Evolutionary conservation across 2,797 vertebrate species (phyloP).

Genomic region (Hoplostethus atlanticus): DNA sequence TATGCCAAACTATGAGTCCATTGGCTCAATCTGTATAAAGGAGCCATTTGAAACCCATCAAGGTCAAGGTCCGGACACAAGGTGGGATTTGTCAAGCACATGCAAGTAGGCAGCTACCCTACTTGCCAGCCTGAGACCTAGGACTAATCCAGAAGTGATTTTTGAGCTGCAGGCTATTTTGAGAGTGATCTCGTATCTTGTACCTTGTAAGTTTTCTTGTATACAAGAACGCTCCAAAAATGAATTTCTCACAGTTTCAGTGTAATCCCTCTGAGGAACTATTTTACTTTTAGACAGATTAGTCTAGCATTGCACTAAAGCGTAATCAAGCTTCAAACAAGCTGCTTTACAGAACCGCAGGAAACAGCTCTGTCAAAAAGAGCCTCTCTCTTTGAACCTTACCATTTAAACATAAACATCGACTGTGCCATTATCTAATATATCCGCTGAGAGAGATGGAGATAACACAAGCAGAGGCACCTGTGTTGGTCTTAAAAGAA

Average conservation of each 20-base stretch:
- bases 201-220: too few relatives aligned
- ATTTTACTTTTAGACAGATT: not conserved
- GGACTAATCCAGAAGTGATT: slow-evolving; percentile 14
- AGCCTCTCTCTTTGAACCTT: slow-evolving; percentile 64
- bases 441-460: slow-evolving; percentile 58
- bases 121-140: slow-evolving; percentile 15
- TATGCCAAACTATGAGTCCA: not conserved
- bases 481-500: slow-evolving; percentile 76
- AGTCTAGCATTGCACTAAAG: not conserved
- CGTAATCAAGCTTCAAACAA: slow-evolving; percentile 44
- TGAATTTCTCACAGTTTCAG: not conserved
- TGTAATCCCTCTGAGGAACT: slow-evolving; percentile 3
- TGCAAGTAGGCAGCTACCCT: slow-evolving; percentile 20
- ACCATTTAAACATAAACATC: slow-evolving; percentile 70
- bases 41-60: slow-evolving; percentile 26
- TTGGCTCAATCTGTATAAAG: slow-evolving; percentile 11
- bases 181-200: slow-evolving; percentile 1
- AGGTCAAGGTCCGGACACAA: slow-evolving; percentile 44
- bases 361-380: slow-evolving; percentile 59
- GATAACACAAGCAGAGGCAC: slow-evolving; percentile 69
- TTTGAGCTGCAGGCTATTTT: slow-evolving; percentile 9
- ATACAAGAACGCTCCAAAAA: not conserved
- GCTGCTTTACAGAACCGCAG: slow-evolving; percentile 42
- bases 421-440: slow-evolving; percentile 71
- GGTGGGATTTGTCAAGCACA: slow-evolving; percentile 55